Evolutionary conservation across 2,888 invertebrate species (phyloP), one percentile per base, ranked within the genome.

Genomic region (Tipula vernalis): DNA sequence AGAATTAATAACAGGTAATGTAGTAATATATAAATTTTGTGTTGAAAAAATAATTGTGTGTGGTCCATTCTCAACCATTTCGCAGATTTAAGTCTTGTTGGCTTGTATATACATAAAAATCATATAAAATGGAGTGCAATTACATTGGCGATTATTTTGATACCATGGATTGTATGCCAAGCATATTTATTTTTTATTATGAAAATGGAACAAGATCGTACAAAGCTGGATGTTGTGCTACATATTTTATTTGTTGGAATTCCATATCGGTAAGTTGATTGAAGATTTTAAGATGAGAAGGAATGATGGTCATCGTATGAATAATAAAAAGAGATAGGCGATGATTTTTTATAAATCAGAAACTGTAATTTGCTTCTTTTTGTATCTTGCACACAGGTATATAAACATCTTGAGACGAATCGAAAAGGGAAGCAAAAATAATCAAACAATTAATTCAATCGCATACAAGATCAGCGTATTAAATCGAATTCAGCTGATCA

Each of bases 131-230:
- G 88, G 88, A 88, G 88, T 36, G 47, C 88, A 1, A 87, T 88
- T 13, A 88, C 88, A 15, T 86, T 88, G 39, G 86, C 87, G 1
- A 88, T 88, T n/a, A 87, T 88, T 36, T 85, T 88, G 47, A 86
- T 88, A 15, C 88, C 88, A 36, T 86, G 87, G 47, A 87, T 88
- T 51, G 44, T 88, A 12, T 88, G 88, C 51, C 88, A 88, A 86
- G 86, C 88, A 44, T 88, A 87, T 87, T 88, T 88, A n/a, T 42
- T 88, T 39, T 39, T 88, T 18, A 87, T 88, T n/a, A 83, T 88
- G 36, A 86, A 87, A 39, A 87, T 83, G 12, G 88, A 88, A 36
- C 87, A 87, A 39, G 88, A 87, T 71, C 83, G 88, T 15, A 87
- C 87, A 85, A 83, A 87, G 15, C 51, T 87, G 5, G 87, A 87